Evolutionary conservation across 2,113 vertebrate species (phyloP).

Genomic region (Corythornis madagascariensis): DNA sequence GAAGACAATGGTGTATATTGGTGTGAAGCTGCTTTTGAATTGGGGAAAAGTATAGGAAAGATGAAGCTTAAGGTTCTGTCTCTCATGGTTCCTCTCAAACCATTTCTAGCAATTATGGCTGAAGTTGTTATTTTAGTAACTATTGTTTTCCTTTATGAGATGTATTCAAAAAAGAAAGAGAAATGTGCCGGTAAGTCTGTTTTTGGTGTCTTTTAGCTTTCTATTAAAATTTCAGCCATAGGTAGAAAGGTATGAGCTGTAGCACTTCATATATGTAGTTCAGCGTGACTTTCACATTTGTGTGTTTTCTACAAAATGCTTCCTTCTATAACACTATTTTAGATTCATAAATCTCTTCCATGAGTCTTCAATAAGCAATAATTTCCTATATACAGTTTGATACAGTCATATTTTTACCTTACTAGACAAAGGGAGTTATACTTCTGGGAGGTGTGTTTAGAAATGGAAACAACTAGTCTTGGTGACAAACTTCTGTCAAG

Average conservation of each 20-base stretch:
- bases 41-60: constrained; percentile 49
- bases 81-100: constrained; percentile 85
- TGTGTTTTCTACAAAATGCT: background rate
- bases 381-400: fast-evolving
- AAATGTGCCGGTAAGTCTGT: constrained; percentile 34
- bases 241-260: background rate
- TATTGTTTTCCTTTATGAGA: constrained; percentile 81
- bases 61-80: constrained; percentile 81
- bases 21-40: constrained; percentile 79
- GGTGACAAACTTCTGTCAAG: background rate
- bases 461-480: background rate
- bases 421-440: background rate
- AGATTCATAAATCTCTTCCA: background rate
- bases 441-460: background rate
- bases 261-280: background rate
- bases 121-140: constrained; percentile 83
- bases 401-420: background rate
- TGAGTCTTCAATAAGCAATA: background rate
- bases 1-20: constrained; percentile 77
- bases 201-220: background rate
- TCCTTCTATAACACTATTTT: background rate
- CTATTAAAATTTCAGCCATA: background rate
- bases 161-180: constrained; percentile 61
- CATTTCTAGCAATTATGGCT: constrained; percentile 79
- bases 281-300: background rate